Percentiles rank a stretch among this genome's conserved stretches.
Conservation (phyloP, 2,113 vertebrate genomes). For the Galbula dea region DNA sequence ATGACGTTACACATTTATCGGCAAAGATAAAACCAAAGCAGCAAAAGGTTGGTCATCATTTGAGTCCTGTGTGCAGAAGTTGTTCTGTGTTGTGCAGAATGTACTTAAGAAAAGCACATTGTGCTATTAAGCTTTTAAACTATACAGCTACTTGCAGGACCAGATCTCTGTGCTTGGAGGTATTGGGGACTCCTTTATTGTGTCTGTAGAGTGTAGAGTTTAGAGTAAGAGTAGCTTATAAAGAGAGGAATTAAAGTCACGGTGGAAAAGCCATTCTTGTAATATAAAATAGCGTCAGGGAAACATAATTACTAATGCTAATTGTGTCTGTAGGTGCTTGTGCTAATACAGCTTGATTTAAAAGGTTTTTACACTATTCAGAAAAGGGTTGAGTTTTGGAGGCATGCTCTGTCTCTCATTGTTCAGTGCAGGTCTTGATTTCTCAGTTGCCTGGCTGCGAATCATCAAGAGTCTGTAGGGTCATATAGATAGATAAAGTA, state of each 20-base stretch:
- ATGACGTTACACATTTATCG: constrained; percentile 86
- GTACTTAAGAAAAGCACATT: background rate
- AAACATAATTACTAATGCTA: background rate
- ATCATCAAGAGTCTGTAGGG: background rate
- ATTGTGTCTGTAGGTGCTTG: background rate
- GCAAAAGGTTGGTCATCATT: constrained; percentile 81
- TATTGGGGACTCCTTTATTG: background rate
- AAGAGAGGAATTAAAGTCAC: background rate
- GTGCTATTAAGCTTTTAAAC: background rate
- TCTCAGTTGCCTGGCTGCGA: background rate
- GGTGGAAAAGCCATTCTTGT: background rate
- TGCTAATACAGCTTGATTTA: background rate
- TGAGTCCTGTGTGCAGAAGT: background rate
- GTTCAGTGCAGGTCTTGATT: background rate
- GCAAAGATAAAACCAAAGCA: constrained; percentile 97
- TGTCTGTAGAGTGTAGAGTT: background rate
- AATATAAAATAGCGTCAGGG: background rate
- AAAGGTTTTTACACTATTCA: background rate
- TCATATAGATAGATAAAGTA: background rate
- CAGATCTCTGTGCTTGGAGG: background rate
- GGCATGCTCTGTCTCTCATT: background rate
- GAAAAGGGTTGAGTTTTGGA: background rate
- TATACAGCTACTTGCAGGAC: background rate
- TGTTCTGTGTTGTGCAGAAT: background rate
- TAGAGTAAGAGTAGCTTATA: background rate